These are phyloP conservation scores for Metopolophium dirhodum DNA, from an alignment of 1,140 invertebrate genomes.

Conservation along the genomic window DNA sequence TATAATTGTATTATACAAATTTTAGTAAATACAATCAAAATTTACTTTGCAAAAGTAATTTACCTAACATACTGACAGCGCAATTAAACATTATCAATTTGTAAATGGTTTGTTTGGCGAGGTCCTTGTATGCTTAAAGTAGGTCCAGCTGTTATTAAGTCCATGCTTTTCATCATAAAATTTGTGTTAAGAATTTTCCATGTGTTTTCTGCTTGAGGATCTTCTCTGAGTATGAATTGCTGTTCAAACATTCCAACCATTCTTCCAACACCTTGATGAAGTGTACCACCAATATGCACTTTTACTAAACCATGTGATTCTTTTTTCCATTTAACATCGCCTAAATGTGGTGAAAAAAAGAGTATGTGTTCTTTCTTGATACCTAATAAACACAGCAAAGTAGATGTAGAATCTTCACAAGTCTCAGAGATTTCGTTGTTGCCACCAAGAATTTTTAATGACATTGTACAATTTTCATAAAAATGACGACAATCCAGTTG, in stretches of 20 bases:
- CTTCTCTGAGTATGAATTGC: slow-evolving; percentile 48
- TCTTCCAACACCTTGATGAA: slow-evolving; percentile 44
- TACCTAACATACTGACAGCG: background rate
- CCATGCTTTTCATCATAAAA: slow-evolving; percentile 55
- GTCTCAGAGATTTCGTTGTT: slow-evolving; percentile 20
- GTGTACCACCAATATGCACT: slow-evolving; percentile 50
- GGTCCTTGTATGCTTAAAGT: slow-evolving; percentile 41
- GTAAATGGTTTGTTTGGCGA: background rate
- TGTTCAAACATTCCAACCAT: slow-evolving; percentile 53
- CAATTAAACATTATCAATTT: slow-evolving; percentile 16
- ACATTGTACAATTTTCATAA: slow-evolving; percentile 51
- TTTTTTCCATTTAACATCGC: slow-evolving; percentile 52
- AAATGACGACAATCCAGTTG: slow-evolving; percentile 46
- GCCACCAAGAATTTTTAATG: slow-evolving; percentile 31
- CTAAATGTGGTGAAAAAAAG: slow-evolving; percentile 43
- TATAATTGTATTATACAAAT: background rate
- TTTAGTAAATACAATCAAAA: background rate
- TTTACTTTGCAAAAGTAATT: background rate
- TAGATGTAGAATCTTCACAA: background rate
- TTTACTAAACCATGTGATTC: slow-evolving; percentile 46
- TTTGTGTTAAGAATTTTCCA: slow-evolving; percentile 45
- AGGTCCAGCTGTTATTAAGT: slow-evolving; percentile 6
- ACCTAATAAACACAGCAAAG: slow-evolving; percentile 7
- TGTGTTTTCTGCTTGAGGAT: slow-evolving; percentile 47
- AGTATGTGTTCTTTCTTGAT: slow-evolving; percentile 41